Evolutionary conservation across 2,113 vertebrate species (phyloP).

Genomic region (Sinocyclocheilus anshuiensis): DNA sequence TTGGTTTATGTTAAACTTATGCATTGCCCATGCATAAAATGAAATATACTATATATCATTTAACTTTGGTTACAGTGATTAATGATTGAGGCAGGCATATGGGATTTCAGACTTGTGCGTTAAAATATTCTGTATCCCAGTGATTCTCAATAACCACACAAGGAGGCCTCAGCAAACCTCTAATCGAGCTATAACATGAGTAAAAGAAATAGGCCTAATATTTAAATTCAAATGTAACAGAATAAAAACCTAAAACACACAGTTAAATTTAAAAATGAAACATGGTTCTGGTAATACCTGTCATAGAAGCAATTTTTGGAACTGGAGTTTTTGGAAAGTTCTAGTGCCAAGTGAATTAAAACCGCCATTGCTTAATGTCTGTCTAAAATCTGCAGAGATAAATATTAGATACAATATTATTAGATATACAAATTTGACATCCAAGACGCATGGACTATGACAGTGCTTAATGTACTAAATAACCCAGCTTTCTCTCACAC

Average conservation of each 20-base stretch:
- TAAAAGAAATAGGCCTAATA: too few relatives aligned
- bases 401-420: neutral
- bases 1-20: too few relatives aligned
- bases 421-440: neutral
- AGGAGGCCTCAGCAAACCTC: neutral
- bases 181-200: neutral
- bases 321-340: neutral
- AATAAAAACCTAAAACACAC: neutral
- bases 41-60: too few relatives aligned
- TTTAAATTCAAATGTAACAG: neutral
- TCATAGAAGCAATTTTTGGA: neutral
- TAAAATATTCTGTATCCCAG: neutral
- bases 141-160: neutral
- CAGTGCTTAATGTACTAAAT: neutral
- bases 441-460: neutral
- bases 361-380: neutral
- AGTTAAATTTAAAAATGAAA: too few relatives aligned
- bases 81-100: neutral
- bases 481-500: neutral
- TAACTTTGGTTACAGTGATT: too few relatives aligned
- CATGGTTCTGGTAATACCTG: too few relatives aligned
- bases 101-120: neutral
- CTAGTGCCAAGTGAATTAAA: neutral
- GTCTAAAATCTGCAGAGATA: neutral
- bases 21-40: neutral